phyloP scores from a whole-genome alignment of 1,140 invertebrate genomes.

The Plectrocnemia conspersa region DNA sequence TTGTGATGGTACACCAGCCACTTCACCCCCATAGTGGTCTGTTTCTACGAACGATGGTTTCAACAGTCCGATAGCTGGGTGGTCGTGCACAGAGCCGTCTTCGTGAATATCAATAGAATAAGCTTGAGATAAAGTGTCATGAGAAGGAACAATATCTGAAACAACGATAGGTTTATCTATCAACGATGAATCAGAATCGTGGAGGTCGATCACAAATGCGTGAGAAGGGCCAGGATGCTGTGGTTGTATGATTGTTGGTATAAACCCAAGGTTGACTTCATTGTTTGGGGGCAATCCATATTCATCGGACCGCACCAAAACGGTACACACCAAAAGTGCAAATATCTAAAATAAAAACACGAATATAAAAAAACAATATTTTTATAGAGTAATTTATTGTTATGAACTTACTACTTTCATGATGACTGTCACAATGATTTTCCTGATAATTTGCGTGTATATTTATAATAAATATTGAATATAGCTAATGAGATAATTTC shows the following conservation, averaged over 20 bases:
- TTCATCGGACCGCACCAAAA: background rate
- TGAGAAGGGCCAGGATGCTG: background rate
- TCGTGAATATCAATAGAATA: background rate
- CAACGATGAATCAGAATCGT: too few species aligned
- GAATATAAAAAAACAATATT: too few species aligned
- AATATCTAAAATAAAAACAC: slow-evolving; percentile 13
- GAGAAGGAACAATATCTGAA: background rate
- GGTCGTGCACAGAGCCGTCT: too few species aligned
- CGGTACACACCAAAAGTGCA: background rate
- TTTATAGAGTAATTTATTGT: too few species aligned
- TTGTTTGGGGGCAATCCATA: slow-evolving; percentile 16
- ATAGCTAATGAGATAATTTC: too few species aligned
- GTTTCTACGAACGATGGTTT: too few species aligned
- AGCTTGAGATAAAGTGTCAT: background rate
- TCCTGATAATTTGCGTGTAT: too few species aligned
- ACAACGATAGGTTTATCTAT: background rate
- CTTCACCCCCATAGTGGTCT: background rate
- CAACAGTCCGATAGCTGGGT: background rate
- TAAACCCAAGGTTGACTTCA: background rate
- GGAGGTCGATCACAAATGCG: background rate
- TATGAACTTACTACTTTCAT: too few species aligned
- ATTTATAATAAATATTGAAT: too few species aligned
- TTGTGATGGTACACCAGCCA: background rate
- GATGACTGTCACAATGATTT: too few species aligned
- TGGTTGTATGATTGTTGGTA: slow-evolving; percentile 19